These are phyloP conservation scores for Myrmecobius fasciatus DNA, from an alignment of 2,113 vertebrate genomes.

Conservation along the genomic window DNA sequence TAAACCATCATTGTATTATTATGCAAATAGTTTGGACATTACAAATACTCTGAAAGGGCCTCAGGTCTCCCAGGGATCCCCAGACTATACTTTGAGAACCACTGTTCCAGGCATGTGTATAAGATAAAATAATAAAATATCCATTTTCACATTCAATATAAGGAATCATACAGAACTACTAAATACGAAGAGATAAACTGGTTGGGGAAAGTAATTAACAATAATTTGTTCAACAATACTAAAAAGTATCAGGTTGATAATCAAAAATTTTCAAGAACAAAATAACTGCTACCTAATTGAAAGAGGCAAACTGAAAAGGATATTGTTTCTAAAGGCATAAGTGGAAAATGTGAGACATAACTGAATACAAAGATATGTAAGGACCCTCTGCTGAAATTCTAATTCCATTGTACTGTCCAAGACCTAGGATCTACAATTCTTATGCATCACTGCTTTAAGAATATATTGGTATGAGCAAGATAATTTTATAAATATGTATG, in stretches of 20 bases:
- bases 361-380: background rate
- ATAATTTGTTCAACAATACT: background rate
- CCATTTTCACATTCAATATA: slow-evolving; percentile 26
- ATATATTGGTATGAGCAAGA: no score
- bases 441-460: background rate
- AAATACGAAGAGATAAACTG: slow-evolving; percentile 9
- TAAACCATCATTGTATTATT: background rate
- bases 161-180: background rate
- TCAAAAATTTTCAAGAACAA: slow-evolving; percentile 30
- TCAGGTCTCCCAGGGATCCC: background rate
- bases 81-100: background rate
- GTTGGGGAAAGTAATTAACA: background rate
- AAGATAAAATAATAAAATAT: slow-evolving; percentile 13
- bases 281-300: background rate
- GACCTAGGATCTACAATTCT: background rate
- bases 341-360: background rate
- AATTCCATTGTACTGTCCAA: background rate
- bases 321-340: background rate
- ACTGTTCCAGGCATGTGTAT: background rate
- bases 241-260: background rate
- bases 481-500: no score
- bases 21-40: background rate
- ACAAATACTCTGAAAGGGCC: background rate
- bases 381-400: background rate
- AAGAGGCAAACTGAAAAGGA: slow-evolving; percentile 15